These are phyloP conservation scores for Mycteria americana DNA, from an alignment of 2,797 vertebrate genomes.

Conservation along the genomic window DNA sequence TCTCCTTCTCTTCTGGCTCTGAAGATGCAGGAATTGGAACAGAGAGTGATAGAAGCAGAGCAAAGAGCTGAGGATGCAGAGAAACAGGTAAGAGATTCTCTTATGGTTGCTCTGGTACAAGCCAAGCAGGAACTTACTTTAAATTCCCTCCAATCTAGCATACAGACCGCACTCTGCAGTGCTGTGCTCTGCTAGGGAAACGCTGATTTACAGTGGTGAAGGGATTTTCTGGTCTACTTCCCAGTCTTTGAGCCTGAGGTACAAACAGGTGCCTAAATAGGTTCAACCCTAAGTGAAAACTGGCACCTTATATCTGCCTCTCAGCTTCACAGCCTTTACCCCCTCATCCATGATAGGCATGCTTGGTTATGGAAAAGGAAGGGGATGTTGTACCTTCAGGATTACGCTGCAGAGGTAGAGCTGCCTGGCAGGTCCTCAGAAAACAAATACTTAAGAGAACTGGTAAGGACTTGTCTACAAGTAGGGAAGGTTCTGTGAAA, in stretches of 20 bases:
- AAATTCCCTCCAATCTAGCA: neutral
- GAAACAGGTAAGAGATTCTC: constrained; percentile 83
- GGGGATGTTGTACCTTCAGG: neutral
- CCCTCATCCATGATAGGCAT: neutral
- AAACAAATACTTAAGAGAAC: neutral
- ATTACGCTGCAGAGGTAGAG: neutral
- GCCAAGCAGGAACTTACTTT: neutral
- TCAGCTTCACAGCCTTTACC: neutral
- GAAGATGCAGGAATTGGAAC: constrained; percentile 95
- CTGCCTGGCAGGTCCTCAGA: neutral
- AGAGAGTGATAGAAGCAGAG: constrained; percentile 88
- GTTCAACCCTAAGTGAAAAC: neutral
- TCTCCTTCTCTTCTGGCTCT: neutral
- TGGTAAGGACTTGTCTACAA: neutral
- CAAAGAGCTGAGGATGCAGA: constrained; percentile 89
- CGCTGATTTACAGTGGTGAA: neutral
- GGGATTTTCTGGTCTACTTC: neutral
- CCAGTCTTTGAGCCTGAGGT: neutral
- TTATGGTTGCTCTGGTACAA: neutral
- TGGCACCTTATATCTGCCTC: neutral
- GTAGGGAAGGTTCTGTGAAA: neutral
- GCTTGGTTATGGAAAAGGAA: neutral
- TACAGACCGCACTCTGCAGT: neutral
- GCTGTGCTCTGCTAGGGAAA: neutral
- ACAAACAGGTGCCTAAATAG: neutral